Evolutionary conservation across 2,113 vertebrate genomes (phyloP).

Genomic region (Hiodon tergisus): DNA sequence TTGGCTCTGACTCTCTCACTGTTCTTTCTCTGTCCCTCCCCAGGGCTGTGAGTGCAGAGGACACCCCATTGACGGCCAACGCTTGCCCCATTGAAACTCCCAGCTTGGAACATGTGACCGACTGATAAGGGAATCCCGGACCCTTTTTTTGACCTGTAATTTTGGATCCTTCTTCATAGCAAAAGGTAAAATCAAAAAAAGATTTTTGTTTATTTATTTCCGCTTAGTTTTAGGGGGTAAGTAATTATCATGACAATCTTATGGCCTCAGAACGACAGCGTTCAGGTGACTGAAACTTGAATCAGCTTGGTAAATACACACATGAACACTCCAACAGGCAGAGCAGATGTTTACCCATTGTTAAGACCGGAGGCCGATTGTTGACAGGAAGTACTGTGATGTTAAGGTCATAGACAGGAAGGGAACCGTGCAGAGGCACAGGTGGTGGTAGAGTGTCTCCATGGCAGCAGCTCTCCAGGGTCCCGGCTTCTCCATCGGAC

Average conservation of each 20-base stretch:
- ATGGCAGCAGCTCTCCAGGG: slow-evolving; percentile 48
- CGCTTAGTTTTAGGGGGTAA: slow-evolving; percentile 14
- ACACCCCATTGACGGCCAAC: background rate
- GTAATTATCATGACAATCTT: slow-evolving; percentile 13
- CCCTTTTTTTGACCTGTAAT: slow-evolving; percentile 7
- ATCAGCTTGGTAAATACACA: background rate
- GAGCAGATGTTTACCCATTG: slow-evolving; percentile 34
- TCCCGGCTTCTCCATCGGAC: slow-evolving; percentile 54
- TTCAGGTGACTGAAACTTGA: background rate
- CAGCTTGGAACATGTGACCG: slow-evolving; percentile 35
- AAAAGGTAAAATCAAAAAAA: background rate
- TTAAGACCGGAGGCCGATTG: slow-evolving; percentile 51
- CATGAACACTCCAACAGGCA: background rate
- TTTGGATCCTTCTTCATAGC: background rate
- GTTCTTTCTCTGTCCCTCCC: slow-evolving; percentile 5
- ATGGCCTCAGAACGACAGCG: background rate
- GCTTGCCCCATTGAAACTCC: slow-evolving; percentile 22
- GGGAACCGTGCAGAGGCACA: slow-evolving; percentile 49
- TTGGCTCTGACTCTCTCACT: slow-evolving; percentile 36
- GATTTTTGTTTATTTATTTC: slow-evolving; percentile 4
- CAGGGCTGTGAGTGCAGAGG: slow-evolving; percentile 8
- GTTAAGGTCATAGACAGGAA: slow-evolving; percentile 65
- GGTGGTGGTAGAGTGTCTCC: slow-evolving; percentile 50
- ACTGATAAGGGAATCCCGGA: slow-evolving; percentile 34
- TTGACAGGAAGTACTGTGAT: slow-evolving; percentile 59